Percentiles rank a stretch among this genome's conserved stretches.
phyloP scores from a whole-genome alignment of 2,113 vertebrate genomes.

The Crotalus viridis region DNA sequence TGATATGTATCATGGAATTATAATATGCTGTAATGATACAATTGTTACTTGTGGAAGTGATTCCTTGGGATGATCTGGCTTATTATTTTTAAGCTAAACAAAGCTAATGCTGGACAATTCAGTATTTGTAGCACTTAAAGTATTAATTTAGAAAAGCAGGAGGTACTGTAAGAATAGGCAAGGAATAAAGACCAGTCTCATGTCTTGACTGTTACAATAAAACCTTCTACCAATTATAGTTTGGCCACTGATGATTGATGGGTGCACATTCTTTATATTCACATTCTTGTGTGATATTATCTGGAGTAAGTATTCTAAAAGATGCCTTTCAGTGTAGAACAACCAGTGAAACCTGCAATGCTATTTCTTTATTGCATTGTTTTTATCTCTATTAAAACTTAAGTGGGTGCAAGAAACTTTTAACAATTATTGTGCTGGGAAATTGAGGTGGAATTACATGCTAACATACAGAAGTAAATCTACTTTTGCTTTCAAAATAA shows the following conservation, averaged over 20 bases:
- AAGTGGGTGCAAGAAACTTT: background rate
- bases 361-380: background rate
- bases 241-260: background rate
- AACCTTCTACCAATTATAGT: background rate
- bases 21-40: background rate
- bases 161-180: background rate
- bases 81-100: background rate
- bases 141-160: background rate
- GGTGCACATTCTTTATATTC: background rate
- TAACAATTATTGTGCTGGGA: background rate
- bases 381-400: background rate
- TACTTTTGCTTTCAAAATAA: conserved; percentile 15
- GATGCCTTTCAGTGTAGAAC: background rate
- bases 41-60: background rate
- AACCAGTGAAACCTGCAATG: background rate
- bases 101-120: background rate
- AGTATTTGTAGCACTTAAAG: background rate
- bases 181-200: background rate
- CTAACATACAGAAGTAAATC: background rate
- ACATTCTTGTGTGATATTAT: background rate
- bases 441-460: fast-evolving
- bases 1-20: background rate
- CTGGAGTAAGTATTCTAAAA: background rate
- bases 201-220: background rate
- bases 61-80: background rate